These are phyloP conservation scores for Coleophora flavipennella DNA, from an alignment of 2,888 invertebrate species.

Conservation along the genomic window DNA sequence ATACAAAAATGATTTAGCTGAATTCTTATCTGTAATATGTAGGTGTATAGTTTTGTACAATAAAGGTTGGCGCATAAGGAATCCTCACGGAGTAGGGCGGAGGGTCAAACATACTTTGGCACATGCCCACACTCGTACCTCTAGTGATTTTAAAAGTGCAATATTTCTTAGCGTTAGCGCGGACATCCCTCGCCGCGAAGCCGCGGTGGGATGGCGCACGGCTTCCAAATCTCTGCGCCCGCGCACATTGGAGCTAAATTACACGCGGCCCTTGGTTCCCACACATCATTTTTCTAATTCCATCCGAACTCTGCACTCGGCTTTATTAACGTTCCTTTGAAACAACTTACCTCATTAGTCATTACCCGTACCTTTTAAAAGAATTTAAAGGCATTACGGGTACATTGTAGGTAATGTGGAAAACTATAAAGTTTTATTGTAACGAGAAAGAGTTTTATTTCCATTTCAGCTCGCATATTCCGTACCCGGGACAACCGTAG, in stretches of 20 bases:
- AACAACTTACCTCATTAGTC: conserved; percentile 13
- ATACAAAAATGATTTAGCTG: too few relatives aligned
- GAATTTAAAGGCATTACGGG: too few relatives aligned
- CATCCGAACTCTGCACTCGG: conserved; percentile 39
- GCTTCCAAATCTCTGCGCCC: conserved; percentile 55
- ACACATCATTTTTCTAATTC: conserved; percentile 65
- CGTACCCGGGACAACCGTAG: too few relatives aligned
- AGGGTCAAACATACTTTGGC: too few relatives aligned
- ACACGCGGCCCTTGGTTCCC: conserved; percentile 51
- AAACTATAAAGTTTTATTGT: conserved; percentile 3
- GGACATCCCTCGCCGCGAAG: conserved; percentile 42
- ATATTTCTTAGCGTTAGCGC: conserved; percentile 4
- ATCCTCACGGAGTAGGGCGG: too few relatives aligned
- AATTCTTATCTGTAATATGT: too few relatives aligned
- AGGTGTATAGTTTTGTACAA: too few relatives aligned
- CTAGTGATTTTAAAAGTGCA: background rate
- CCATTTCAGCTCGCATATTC: too few relatives aligned
- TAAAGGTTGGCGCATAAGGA: too few relatives aligned
- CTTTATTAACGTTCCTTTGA: conserved; percentile 40
- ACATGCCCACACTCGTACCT: background rate
- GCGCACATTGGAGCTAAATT: conserved; percentile 56
- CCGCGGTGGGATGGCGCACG: conserved; percentile 32
- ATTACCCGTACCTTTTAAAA: conserved; percentile 15
- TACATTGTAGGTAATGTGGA: too few relatives aligned
- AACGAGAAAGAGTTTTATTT: background rate